Percentiles rank a stretch among this genome's conserved stretches.
Evolutionary conservation across 1,140 invertebrate genomes (phyloP).

Genomic region (Colletes gigas): DNA sequence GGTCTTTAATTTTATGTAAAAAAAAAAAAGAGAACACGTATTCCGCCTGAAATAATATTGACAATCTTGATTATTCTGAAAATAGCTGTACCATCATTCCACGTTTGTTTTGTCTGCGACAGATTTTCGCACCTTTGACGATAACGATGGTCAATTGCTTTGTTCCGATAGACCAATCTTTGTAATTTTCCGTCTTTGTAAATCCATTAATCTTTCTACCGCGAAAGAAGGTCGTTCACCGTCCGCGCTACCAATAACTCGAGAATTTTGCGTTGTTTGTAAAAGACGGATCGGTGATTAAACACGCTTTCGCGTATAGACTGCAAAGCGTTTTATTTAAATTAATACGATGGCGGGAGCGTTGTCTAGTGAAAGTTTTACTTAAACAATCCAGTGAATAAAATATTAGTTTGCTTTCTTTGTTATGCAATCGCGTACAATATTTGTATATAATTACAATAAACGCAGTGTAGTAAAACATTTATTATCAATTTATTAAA

Average conservation of each 20-base stretch:
- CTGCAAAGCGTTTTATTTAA: too few relatives aligned
- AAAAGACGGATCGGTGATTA: background rate
- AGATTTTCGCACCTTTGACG: background rate
- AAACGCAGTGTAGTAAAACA: too few relatives aligned
- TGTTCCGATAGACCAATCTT: background rate
- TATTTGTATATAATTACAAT: too few relatives aligned
- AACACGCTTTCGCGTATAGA: too few relatives aligned
- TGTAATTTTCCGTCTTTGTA: slow-evolving; percentile 5
- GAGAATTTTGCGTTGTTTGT: background rate
- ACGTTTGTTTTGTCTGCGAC: background rate
- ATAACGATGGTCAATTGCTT: background rate
- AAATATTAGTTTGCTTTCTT: too few relatives aligned
- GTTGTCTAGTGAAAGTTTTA: too few relatives aligned
- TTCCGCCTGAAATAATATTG: background rate
- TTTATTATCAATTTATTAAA: too few relatives aligned
- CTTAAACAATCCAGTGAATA: too few relatives aligned
- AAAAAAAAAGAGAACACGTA: background rate
- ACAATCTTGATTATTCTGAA: background rate
- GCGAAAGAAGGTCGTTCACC: slow-evolving; percentile 6
- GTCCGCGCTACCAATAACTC: background rate
- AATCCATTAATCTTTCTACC: background rate
- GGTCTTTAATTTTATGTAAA: too few relatives aligned
- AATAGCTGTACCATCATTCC: background rate
- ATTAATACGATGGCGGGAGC: too few relatives aligned
- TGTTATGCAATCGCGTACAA: too few relatives aligned